Percentiles rank a stretch among this genome's conserved stretches.
Conservation (phyloP, 2,797 vertebrate genomes). For the Crocodylus rhombifer region DNA sequence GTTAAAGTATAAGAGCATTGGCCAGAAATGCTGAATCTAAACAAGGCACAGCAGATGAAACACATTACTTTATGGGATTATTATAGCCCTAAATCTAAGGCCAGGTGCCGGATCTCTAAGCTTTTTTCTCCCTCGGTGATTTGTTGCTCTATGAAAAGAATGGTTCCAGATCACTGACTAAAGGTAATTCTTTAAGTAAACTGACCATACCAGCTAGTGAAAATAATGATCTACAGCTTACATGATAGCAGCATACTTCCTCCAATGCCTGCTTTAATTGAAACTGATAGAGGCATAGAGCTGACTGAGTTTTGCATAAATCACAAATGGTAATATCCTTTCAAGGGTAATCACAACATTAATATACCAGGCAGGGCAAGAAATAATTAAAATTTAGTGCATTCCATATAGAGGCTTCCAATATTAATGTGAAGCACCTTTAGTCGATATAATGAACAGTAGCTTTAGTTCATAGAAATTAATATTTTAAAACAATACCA, state of each 20-base stretch:
- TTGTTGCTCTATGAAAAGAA: neutral
- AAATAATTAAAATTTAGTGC: constrained; percentile 78
- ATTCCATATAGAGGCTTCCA: constrained; percentile 54
- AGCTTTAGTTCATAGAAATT: constrained; percentile 21
- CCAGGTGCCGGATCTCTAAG: neutral
- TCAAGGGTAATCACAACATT: constrained; percentile 72
- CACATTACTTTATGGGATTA: neutral
- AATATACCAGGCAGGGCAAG: constrained; percentile 70
- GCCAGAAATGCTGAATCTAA: constrained; percentile 13
- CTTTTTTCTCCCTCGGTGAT: constrained; percentile 3
- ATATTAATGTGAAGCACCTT: constrained; percentile 67
- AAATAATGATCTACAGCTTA: neutral
- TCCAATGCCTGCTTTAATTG: constrained; percentile 56
- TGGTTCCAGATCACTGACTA: constrained; percentile 10
- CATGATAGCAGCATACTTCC: neutral
- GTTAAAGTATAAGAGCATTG: neutral
- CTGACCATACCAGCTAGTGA: neutral
- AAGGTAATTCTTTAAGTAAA: constrained; percentile 34
- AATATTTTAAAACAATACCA: constrained; percentile 37
- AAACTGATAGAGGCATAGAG: constrained; percentile 49
- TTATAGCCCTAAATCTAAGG: constrained; percentile 7
- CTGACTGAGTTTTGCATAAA: constrained; percentile 63
- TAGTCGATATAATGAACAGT: constrained; percentile 49
- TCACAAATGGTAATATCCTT: constrained; percentile 54
- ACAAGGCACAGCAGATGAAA: constrained; percentile 1